Conservation (phyloP, 2,888 invertebrate genomes). For the Drosophila nigritarsus region DNA sequence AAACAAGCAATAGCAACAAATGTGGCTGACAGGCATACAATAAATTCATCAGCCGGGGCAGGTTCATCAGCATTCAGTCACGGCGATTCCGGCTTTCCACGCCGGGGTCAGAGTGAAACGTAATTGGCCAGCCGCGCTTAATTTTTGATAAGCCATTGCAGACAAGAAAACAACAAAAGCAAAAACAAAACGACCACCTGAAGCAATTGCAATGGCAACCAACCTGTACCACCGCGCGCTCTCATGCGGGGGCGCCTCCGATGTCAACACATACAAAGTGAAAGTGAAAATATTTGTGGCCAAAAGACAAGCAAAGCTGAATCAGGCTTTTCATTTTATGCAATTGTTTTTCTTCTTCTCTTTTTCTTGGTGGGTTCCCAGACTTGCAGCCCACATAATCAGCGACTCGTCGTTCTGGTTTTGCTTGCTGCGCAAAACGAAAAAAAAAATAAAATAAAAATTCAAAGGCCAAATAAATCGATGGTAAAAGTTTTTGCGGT, state of each 20-base stretch:
- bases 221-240: constrained; percentile 26
- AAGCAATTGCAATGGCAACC: constrained; percentile 37
- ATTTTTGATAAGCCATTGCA: constrained; percentile 68
- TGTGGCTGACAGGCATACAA: constrained; percentile 55
- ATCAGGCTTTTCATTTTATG: constrained; percentile 68
- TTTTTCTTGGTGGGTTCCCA: constrained; percentile 52
- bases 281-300: constrained; percentile 69
- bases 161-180: constrained; percentile 2
- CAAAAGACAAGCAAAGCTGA: not conserved
- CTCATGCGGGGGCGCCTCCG: constrained; percentile 61
- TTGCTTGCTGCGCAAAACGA: constrained; percentile 8
- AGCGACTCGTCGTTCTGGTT: constrained; percentile 45
- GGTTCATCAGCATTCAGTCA: constrained; percentile 53
- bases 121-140: constrained; percentile 78
- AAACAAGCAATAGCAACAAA: constrained; percentile 38
- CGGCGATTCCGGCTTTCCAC: constrained; percentile 65
- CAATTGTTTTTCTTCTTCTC: constrained; percentile 52
- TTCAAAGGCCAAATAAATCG: constrained; percentile 61
- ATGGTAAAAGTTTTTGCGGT: constrained; percentile 61
- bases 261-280: constrained; percentile 72
- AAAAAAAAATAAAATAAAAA: constrained; percentile 11
- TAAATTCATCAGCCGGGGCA: constrained; percentile 73
- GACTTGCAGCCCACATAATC: constrained; percentile 52
- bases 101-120: constrained; percentile 76
- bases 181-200: constrained; percentile 30